A percentile compares a stretch with the other conserved stretches of the same genome.
Conservation (phyloP, 2,888 invertebrate genomes). For the Marronus borbonicus region DNA sequence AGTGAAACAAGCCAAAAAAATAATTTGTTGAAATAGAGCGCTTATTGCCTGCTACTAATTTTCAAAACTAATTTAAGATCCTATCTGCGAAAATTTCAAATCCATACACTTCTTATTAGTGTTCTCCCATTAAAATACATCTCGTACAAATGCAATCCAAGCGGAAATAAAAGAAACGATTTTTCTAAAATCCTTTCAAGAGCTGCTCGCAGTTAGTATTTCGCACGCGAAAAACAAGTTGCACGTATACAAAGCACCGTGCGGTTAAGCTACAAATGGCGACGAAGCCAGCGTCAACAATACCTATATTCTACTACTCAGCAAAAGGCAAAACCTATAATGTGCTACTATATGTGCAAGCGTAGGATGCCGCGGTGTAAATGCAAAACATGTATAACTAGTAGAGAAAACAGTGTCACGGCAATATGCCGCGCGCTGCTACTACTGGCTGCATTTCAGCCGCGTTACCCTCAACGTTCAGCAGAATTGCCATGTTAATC, state of each 20-base stretch:
- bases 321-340: constrained; percentile 16
- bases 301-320: not conserved
- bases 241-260: not conserved
- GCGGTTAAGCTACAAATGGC: constrained; percentile 16
- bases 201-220: not conserved
- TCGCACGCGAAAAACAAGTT: not conserved
- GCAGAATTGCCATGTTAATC: constrained; percentile 86
- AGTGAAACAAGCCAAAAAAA: too few relatives aligned
- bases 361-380: constrained; percentile 7
- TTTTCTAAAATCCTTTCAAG: not conserved
- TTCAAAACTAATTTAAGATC: too few relatives aligned
- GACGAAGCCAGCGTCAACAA: constrained; percentile 7
- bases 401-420: constrained; percentile 34
- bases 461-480: constrained; percentile 83
- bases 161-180: not conserved
- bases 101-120: too few relatives aligned
- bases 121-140: not conserved
- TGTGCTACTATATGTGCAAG: not conserved
- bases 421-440: constrained; percentile 29
- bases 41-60: too few relatives aligned
- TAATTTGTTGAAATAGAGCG: too few relatives aligned
- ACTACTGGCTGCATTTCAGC: constrained; percentile 37
- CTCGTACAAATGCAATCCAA: not conserved
- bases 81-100: too few relatives aligned
- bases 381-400: constrained; percentile 45